Evolutionary conservation across 2,797 vertebrate species (phyloP).

Genomic region (Ptychobarbus kaznakovi): DNA sequence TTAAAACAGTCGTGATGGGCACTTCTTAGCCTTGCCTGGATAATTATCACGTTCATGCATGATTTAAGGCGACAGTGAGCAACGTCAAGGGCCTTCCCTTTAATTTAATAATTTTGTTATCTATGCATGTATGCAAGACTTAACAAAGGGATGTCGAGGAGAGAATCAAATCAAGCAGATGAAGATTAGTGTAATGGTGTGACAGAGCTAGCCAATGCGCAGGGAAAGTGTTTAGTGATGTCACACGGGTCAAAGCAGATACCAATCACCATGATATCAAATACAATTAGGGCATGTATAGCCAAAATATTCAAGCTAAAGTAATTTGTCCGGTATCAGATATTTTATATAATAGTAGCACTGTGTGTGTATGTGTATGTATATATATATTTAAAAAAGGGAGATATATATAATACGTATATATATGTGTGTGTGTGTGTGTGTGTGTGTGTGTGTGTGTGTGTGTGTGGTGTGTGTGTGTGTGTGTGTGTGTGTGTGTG

Average conservation of each 20-base stretch:
- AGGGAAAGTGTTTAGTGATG: slow-evolving; percentile 20
- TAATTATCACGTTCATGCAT: slow-evolving; percentile 84
- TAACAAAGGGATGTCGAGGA: slow-evolving; percentile 71
- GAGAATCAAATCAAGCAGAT: slow-evolving; percentile 69
- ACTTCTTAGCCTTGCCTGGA: slow-evolving; percentile 76
- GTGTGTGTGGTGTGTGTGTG: no score
- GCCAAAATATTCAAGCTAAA: background rate
- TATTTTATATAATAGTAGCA: background rate
- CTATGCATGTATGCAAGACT: slow-evolving; percentile 81
- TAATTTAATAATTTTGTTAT: slow-evolving; percentile 81
- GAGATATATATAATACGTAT: no score
- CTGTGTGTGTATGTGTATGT: background rate
- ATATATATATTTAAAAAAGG: no score
- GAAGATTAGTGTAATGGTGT: slow-evolving; percentile 66
- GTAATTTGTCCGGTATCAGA: background rate
- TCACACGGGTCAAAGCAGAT: slow-evolving; percentile 7
- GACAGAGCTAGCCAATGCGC: slow-evolving; percentile 34
- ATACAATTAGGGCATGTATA: background rate
- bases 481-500: no score
- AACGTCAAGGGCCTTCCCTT: slow-evolving; percentile 74
- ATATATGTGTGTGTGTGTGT: no score
- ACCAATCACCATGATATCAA: background rate
- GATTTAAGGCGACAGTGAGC: slow-evolving; percentile 80
- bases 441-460: no score
- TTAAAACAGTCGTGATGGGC: slow-evolving; percentile 81